Percentiles rank a stretch among this genome's conserved stretches.
Conservation (phyloP, 2,888 invertebrate species). For the Aporophyla lueneburgensis region DNA sequence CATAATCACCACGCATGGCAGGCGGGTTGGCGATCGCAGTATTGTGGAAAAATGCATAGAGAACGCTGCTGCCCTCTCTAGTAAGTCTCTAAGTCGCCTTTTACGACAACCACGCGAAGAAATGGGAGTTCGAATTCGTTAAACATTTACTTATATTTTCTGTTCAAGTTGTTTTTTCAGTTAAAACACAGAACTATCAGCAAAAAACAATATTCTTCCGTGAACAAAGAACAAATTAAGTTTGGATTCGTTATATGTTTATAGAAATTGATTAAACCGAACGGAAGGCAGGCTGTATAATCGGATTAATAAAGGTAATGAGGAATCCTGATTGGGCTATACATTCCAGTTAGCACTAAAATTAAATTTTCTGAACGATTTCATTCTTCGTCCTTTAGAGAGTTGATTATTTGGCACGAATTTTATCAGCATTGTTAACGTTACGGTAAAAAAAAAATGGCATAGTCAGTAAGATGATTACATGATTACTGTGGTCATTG, state of each 20-base stretch:
- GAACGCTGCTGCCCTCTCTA: too few species aligned
- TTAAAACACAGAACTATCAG: neutral
- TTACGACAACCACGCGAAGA: too few species aligned
- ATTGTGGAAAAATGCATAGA: too few species aligned
- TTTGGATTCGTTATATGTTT: constrained; percentile 28
- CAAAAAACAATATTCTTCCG: constrained; percentile 11
- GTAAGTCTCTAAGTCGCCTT: too few species aligned
- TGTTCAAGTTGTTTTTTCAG: neutral
- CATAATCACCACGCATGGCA: too few species aligned
- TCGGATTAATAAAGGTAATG: constrained; percentile 58
- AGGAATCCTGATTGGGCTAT: constrained; percentile 43
- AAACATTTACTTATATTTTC: neutral
- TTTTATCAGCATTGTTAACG: neutral
- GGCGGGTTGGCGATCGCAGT: too few species aligned
- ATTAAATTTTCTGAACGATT: constrained; percentile 13
- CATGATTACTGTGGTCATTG: too few species aligned
- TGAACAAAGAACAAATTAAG: constrained; percentile 25
- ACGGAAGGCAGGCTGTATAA: constrained; percentile 34
- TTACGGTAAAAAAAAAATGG: too few species aligned
- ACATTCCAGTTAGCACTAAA: constrained; percentile 19
- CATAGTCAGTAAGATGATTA: too few species aligned
- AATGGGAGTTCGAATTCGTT: too few species aligned
- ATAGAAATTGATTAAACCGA: constrained; percentile 41
- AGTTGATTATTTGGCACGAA: neutral
- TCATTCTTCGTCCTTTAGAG: neutral